Base-by-base conservation (phyloP, 2,797 vertebrate genomes). In the Sebastes elongatus region DNA sequence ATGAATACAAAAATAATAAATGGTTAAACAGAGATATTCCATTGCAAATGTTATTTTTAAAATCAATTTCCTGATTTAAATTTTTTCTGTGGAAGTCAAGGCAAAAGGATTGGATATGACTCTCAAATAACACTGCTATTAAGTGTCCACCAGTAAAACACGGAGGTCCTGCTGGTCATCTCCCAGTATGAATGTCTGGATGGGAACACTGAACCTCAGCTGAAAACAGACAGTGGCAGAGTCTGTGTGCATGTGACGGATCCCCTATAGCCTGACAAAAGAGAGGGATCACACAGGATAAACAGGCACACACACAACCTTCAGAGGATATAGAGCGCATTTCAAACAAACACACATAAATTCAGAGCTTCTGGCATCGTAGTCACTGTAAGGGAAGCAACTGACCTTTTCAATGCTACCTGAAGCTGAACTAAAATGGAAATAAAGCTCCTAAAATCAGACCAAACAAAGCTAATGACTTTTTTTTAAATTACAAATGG, bases 271-370 rank as follows among this genome's bases (percentile, higher is more conserved):
- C 65, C 27, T 35, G 66, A 80, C 65, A 81, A 85, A 32, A 78
- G 56, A 69, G 66, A n/a, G 35, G 82, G 76, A 83, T 83, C 71
- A 81, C 66, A 76, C 9, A 28, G 76, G 76, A 83, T 83, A 78
- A 83, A 66, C 66, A 82, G 46, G 35, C 30, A 62, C 35, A 38
- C 42, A 38, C 38, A 42, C 38, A 49, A 71, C 61, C 82, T 80
- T 27, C n/a, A 53, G 56, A 77, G 74, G 70, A 74, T 80, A 46
- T 67, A 67, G 10, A 55, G 52, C 38, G 49, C 75, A 72, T 61
- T 77, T 81, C 35, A 74, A 57, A 14, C 35, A 71, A 57, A 14
- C 11, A 23, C 10, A 56, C 22, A 56, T 6, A 61, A 28, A 57
- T 16, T 0, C 27, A 71, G 3, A 52, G 49, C n/a, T 33, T 2